These are phyloP conservation scores for Pseudoatta argentina DNA, from an alignment of 1,140 invertebrate genomes.

Conservation along the genomic window DNA sequence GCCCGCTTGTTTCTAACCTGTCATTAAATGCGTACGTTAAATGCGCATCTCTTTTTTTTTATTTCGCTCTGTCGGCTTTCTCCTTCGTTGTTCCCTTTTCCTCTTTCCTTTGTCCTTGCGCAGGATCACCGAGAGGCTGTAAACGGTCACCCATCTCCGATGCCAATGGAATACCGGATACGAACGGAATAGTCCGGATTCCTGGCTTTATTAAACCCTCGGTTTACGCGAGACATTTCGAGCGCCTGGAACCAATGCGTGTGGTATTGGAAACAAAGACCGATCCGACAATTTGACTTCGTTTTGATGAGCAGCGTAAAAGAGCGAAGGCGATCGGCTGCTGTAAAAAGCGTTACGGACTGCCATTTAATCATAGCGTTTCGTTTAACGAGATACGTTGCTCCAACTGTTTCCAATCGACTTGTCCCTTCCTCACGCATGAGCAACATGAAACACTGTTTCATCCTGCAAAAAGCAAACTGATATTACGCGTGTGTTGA, in stretches of 20 bases:
- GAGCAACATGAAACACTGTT: background rate
- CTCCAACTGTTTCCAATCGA: constrained; percentile 48
- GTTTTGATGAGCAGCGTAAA: constrained; percentile 71
- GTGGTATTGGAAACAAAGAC: constrained; percentile 71
- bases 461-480: background rate
- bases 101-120: constrained; percentile 56
- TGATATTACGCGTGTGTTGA: background rate
- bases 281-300: constrained; percentile 60
- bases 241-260: constrained; percentile 54
- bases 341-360: constrained; percentile 64
- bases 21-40: constrained; percentile 78
- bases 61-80: constrained; percentile 26
- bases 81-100: background rate
- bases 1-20: constrained; percentile 75
- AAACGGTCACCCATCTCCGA: constrained; percentile 71
- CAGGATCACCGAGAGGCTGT: constrained; percentile 67
- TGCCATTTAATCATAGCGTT: constrained; percentile 61
- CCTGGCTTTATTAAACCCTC: constrained; percentile 75
- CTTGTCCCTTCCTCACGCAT: background rate
- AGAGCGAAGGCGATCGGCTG: constrained; percentile 48
- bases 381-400: constrained; percentile 50
- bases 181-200: constrained; percentile 74
- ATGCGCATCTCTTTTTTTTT: constrained; percentile 72
- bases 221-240: constrained; percentile 75
- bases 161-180: constrained; percentile 71